Conservation (phyloP, 2,888 invertebrate genomes). For the Brachycybe producta region DNA sequence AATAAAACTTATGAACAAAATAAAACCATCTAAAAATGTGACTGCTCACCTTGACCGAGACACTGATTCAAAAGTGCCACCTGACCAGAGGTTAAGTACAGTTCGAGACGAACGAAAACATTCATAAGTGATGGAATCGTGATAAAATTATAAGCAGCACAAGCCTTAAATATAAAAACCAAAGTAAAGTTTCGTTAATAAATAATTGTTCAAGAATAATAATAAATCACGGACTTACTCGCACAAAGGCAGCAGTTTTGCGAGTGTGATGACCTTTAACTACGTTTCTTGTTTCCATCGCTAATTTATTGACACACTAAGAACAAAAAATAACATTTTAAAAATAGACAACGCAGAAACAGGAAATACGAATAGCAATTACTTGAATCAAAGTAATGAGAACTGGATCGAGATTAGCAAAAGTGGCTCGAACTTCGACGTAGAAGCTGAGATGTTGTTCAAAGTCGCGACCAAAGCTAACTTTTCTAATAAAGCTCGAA, state of each 20-base stretch:
- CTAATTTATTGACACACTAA: conserved; percentile 66
- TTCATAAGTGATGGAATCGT: conserved; percentile 89
- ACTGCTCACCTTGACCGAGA: conserved; percentile 63
- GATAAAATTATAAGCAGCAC: conserved; percentile 88
- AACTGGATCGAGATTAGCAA: conserved; percentile 79
- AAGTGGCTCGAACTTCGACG: conserved; percentile 78
- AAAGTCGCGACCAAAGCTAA: conserved; percentile 70
- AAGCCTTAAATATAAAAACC: conserved; percentile 44
- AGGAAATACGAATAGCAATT: conserved; percentile 22
- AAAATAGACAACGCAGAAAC: neutral
- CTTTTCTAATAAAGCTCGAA: conserved; percentile 61
- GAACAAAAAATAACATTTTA: conserved; percentile 27
- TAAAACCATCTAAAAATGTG: conserved; percentile 3
- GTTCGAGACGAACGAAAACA: conserved; percentile 60
- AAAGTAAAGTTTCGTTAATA: conserved; percentile 13
- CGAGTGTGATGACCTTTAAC: conserved; percentile 61
- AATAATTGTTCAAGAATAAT: neutral
- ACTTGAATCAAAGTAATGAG: conserved; percentile 75
- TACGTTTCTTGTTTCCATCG: conserved; percentile 52
- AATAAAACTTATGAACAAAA: conserved; percentile 16
- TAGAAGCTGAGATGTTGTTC: conserved; percentile 87
- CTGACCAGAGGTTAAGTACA: conserved; percentile 77
- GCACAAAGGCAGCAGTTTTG: conserved; percentile 71
- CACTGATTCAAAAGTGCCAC: conserved; percentile 79
- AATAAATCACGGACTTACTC: conserved; percentile 35